These are phyloP conservation scores for Coreius guichenoti DNA, from an alignment of 2,797 vertebrate genomes.

Conservation along the genomic window DNA sequence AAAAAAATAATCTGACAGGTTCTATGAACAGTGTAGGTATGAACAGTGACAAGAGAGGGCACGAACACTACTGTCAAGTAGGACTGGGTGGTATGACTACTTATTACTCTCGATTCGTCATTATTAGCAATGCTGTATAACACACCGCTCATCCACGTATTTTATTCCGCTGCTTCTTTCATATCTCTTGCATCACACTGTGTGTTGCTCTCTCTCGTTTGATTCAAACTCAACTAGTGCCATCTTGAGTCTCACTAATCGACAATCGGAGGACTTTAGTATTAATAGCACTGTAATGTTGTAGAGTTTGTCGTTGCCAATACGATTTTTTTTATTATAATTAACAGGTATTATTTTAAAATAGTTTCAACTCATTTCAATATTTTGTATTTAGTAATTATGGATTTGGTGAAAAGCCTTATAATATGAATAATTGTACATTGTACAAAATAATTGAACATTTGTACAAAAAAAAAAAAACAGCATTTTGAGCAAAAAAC, in stretches of 20 bases:
- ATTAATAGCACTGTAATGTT: neutral
- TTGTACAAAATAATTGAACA: neutral
- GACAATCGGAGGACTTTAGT: neutral
- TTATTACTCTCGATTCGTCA: neutral
- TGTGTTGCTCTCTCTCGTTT: neutral
- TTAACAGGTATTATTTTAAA: neutral
- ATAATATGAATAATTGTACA: neutral
- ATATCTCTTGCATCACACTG: neutral
- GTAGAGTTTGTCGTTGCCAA: neutral
- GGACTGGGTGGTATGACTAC: constrained; percentile 37
- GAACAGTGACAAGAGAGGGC: constrained; percentile 9
- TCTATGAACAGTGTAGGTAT: no score
- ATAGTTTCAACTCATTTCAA: neutral
- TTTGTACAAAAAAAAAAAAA: no score
- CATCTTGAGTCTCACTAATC: neutral
- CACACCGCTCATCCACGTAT: neutral
- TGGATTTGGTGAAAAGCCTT: neutral
- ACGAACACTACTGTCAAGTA: neutral
- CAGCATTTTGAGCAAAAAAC: no score
- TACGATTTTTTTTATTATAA: neutral
- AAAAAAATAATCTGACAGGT: neutral
- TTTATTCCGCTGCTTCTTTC: neutral
- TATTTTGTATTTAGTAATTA: neutral
- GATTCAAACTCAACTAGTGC: neutral
- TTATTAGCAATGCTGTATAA: neutral